Percentiles rank a stretch among this genome's conserved stretches.
These are phyloP conservation scores for Drosophila nigrodunni DNA, from an alignment of 1,140 invertebrate species.

Conservation along the genomic window DNA sequence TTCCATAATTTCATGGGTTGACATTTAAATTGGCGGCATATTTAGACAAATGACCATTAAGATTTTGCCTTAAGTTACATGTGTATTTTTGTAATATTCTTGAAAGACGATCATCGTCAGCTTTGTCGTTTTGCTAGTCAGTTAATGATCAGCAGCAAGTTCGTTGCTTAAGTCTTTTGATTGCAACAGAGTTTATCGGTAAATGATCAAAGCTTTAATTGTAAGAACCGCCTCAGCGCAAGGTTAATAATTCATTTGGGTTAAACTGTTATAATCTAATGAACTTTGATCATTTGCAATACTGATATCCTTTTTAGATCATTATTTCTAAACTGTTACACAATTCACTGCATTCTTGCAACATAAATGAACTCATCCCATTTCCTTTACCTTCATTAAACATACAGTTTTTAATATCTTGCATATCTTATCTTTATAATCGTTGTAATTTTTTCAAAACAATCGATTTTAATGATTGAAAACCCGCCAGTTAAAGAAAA, in stretches of 20 bases:
- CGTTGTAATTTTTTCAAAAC: background rate
- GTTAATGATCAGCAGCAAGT: slow-evolving; percentile 41
- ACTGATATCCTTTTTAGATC: background rate
- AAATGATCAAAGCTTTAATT: slow-evolving; percentile 39
- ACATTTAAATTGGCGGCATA: slow-evolving; percentile 80
- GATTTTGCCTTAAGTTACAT: slow-evolving; percentile 40
- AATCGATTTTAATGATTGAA: background rate
- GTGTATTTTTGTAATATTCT: slow-evolving; percentile 41
- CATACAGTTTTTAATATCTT: too few relatives aligned
- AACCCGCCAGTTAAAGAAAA: slow-evolving; percentile 24
- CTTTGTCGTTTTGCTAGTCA: background rate
- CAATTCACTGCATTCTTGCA: background rate
- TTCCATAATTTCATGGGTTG: slow-evolving; percentile 64
- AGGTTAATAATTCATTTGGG: background rate
- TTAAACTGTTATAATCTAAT: slow-evolving; percentile 1
- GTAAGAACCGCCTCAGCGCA: slow-evolving; percentile 13
- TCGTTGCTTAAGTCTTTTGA: slow-evolving; percentile 55
- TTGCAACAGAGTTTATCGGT: slow-evolving; percentile 20
- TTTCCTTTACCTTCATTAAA: background rate
- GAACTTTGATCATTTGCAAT: background rate
- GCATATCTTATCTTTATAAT: background rate
- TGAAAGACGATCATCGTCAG: slow-evolving; percentile 29
- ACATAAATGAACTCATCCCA: background rate
- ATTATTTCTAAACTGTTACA: background rate
- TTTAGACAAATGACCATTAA: slow-evolving; percentile 74